Percentiles rank a stretch among this genome's conserved stretches.
Evolutionary conservation across 2,888 invertebrate species (phyloP).

Genomic region (Athalia cordata): DNA sequence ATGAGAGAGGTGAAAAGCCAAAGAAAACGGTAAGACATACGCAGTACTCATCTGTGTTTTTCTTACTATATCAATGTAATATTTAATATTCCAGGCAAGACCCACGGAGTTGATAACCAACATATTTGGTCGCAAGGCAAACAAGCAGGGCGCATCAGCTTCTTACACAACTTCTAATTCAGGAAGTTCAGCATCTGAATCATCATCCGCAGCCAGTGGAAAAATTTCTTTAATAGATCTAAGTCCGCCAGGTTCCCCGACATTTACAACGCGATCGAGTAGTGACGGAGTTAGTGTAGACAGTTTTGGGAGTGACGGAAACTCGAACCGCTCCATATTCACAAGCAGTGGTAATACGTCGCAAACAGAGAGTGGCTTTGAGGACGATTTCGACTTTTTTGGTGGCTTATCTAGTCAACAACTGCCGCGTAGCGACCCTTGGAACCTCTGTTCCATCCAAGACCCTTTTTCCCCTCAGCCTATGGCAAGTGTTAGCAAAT

Average conservation of each 20-base stretch:
- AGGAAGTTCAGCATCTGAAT: constrained; percentile 45
- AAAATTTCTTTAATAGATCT: constrained; percentile 81
- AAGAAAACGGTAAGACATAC: constrained; percentile 63
- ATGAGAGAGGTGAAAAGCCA: constrained; percentile 62
- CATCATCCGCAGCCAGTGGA: constrained; percentile 47
- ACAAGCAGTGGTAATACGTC: constrained; percentile 81
- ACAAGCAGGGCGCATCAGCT: constrained; percentile 46
- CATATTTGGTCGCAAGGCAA: constrained; percentile 61
- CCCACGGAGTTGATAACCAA: constrained; percentile 68
- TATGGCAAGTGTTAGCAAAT: constrained; percentile 48
- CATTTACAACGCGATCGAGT: constrained; percentile 83
- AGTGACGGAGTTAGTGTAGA: constrained; percentile 85
- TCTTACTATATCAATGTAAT: background rate
- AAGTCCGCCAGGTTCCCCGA: constrained; percentile 85
- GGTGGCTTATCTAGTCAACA: constrained; percentile 76
- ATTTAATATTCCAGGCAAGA: constrained; percentile 58
- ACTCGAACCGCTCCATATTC: constrained; percentile 76
- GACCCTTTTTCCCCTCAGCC: constrained; percentile 77
- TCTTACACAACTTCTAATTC: constrained; percentile 46
- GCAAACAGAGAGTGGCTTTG: constrained; percentile 87
- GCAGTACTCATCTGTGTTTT: constrained; percentile 3
- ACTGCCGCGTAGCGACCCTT: constrained; percentile 75
- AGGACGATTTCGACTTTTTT: constrained; percentile 87
- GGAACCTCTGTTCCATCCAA: constrained; percentile 68
- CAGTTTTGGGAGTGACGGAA: constrained; percentile 85